Conservation (phyloP, 1,140 invertebrate genomes). For the Glomeris maerens region DNA sequence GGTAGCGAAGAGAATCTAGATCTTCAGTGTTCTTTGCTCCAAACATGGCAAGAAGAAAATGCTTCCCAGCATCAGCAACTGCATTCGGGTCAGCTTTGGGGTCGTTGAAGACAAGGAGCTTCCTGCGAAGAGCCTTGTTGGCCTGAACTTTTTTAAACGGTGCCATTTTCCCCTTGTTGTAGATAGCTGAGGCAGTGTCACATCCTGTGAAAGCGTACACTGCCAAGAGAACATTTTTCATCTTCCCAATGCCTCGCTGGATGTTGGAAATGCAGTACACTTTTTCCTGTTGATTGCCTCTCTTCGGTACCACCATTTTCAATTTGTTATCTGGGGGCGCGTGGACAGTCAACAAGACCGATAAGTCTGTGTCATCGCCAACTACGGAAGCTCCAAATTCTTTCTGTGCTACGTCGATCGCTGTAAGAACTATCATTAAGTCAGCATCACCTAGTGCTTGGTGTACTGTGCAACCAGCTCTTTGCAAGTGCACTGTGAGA, state of each 20-base stretch:
- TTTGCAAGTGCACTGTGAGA: slow-evolving; percentile 3
- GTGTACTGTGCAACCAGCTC: slow-evolving; percentile 7
- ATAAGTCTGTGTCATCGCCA: slow-evolving; percentile 10
- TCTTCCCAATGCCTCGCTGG: no score
- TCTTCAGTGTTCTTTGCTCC: slow-evolving; percentile 1
- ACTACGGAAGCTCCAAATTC: slow-evolving; percentile 1
- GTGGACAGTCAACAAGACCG: slow-evolving; percentile 10
- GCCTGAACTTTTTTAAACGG: slow-evolving; percentile 5
- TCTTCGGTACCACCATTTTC: background rate
- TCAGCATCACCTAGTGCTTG: slow-evolving; percentile 13
- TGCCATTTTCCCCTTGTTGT: slow-evolving; percentile 2
- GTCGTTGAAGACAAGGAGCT: slow-evolving; percentile 8
- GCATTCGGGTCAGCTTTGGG: slow-evolving; percentile 2
- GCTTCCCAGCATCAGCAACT: slow-evolving; percentile 4
- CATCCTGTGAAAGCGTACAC: slow-evolving; percentile 8
- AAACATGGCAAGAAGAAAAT: slow-evolving; percentile 11
- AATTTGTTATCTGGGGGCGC: slow-evolving; percentile 1
- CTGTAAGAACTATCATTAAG: slow-evolving; percentile 11
- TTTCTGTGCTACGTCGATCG: slow-evolving; percentile 1
- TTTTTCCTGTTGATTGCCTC: background rate
- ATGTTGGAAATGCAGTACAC: no score
- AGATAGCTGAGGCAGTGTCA: slow-evolving; percentile 5
- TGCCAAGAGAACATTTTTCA: no score
- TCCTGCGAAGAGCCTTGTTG: slow-evolving; percentile 7
- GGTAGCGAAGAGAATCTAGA: slow-evolving; percentile 11